Conservation (phyloP, 2,113 vertebrate genomes). For the Felis chaus region DNA sequence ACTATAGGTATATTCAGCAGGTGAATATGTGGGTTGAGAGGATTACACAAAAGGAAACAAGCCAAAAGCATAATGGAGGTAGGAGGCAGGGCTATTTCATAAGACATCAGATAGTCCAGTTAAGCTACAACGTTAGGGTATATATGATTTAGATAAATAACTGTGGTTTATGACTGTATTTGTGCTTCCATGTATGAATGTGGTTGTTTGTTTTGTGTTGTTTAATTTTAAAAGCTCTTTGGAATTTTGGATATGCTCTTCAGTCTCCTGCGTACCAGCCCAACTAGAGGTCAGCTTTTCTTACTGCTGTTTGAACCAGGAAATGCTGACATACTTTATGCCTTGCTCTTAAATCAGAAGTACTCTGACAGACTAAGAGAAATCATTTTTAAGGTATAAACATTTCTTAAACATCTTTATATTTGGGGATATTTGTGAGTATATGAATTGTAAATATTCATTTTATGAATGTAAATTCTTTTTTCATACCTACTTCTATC, state of each 20-base stretch:
- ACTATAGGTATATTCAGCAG: not conserved
- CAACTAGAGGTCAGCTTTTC: conserved; percentile 94
- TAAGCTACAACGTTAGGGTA: not conserved
- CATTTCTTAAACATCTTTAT: conserved; percentile 32
- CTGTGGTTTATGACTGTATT: conserved; percentile 28
- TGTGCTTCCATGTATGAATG: not conserved
- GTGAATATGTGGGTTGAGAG: not conserved
- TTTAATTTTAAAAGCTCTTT: conserved; percentile 87
- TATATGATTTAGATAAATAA: conserved; percentile 20
- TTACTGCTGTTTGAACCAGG: conserved; percentile 95
- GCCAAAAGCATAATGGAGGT: not conserved
- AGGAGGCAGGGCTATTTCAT: not conserved
- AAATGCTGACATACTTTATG: conserved; percentile 95
- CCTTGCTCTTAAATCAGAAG: conserved; percentile 93
- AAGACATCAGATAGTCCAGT: not conserved
- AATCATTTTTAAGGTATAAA: conserved; percentile 94
- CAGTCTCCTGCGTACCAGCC: conserved; percentile 91
- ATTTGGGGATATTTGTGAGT: conserved; percentile 27
- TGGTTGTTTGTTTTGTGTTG: conserved; percentile 56
- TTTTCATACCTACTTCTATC: not conserved
- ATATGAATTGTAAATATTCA: not conserved
- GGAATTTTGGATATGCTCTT: conserved; percentile 92
- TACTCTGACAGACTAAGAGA: conserved; percentile 94
- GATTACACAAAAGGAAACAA: conserved; percentile 8
- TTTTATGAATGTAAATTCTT: conserved; percentile 34